Evolutionary conservation across 2,888 invertebrate species (phyloP), one percentile per base, ranked within the genome.

Genomic region (Achlya flavicornis): DNA sequence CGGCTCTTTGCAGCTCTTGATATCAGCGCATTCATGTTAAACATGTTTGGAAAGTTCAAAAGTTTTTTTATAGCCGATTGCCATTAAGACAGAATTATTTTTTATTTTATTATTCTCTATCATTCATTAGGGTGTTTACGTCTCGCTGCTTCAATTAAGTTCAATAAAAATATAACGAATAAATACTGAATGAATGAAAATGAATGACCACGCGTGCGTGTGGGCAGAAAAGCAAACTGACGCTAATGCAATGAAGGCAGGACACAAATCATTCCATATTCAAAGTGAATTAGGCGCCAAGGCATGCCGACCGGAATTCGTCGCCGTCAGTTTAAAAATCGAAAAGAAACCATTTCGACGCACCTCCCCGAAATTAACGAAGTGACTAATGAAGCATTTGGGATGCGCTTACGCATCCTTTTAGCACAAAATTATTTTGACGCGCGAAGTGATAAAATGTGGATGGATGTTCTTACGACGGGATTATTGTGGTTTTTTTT

Each of bases 301-400:
- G 70, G 67, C 70, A 76, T 53, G 53, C 19, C 67, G 68, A 65
- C 63, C 67, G 76, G 74, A 76, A 79, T 75, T 69, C 64, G 66
- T 69, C 64, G 65, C 64, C 58, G 62, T 53, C 63, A 43, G 65
- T 70, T 41, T 66, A 69, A 72, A 65, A 66, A 62, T 14, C 48
- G 62, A 74, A 73, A 74, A 68, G 48, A 41, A 61, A 57, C 65
- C 57, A 70, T 64, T 64, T 63, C 68, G 71, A 73, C 71, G 67
- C 72, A 74, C 77, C 75, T 80, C 77, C 73, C 77, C 78, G 71
- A 84, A 87, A 83, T 87, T 85, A 86, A 84, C 81, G 72, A 74
- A 79, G 80, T 89, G 89, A 89, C 84, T 88, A 86, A 88, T 76
- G 79, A 79, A 74, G 69, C 75, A 67, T 80, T 82, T 76, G 72